Conservation (phyloP, 2,888 invertebrate genomes). For the Dicroscelio sp. region DNA sequence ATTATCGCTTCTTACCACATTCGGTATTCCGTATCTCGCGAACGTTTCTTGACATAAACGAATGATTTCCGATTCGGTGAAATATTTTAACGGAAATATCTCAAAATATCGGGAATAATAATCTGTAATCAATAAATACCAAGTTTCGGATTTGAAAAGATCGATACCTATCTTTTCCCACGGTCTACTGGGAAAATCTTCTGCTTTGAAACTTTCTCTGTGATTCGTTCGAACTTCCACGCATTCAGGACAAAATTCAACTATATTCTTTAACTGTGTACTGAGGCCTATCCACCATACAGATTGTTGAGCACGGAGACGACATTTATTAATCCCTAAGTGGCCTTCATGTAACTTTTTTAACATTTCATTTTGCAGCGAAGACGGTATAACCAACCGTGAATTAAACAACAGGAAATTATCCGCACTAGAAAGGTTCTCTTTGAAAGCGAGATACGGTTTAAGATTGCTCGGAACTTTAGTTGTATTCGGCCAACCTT, state of each 20-base stretch:
- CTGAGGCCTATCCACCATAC: constrained; percentile 39
- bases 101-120: constrained; percentile 17
- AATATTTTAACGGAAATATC: not conserved
- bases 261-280: constrained; percentile 69
- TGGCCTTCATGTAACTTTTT: constrained; percentile 39
- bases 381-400: constrained; percentile 3
- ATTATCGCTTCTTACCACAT: not conserved
- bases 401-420: not conserved
- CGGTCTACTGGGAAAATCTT: constrained; percentile 78
- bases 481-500: not conserved
- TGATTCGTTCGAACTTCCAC: not conserved
- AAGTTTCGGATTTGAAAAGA: constrained; percentile 13
- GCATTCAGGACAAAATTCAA: constrained; percentile 42
- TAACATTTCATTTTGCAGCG: not conserved
- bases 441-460: constrained; percentile 4
- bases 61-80: not conserved
- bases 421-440: not conserved
- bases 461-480: not conserved
- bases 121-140: constrained; percentile 69
- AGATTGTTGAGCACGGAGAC: constrained; percentile 6
- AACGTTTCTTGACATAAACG: not conserved
- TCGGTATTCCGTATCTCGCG: not conserved
- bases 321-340: constrained; percentile 41
- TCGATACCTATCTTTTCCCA: constrained; percentile 21
- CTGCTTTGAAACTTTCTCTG: constrained; percentile 10